Percentiles rank a stretch among this genome's conserved stretches.
These are phyloP conservation scores for Penaeus indicus DNA, from an alignment of 1,140 invertebrate genomes.

Conservation along the genomic window DNA sequence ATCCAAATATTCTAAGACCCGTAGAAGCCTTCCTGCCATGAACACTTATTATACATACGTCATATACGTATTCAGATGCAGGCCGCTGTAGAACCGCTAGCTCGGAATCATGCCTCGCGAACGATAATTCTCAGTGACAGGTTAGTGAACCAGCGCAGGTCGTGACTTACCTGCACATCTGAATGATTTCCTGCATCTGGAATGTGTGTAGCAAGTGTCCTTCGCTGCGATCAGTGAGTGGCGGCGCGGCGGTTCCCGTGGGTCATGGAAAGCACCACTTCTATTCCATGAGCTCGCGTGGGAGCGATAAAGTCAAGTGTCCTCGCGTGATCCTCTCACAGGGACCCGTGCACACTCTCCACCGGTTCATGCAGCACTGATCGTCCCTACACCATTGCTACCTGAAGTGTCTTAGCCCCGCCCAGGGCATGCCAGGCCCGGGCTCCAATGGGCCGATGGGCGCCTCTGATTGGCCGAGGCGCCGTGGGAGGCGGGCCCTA, in stretches of 20 bases:
- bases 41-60: no score
- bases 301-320: background rate
- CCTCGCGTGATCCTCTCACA: background rate
- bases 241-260: no score
- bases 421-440: constrained; percentile 24
- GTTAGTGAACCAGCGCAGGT: background rate
- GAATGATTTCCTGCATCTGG: constrained; percentile 28
- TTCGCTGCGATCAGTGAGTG: background rate
- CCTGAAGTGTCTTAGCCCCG: constrained; percentile 34
- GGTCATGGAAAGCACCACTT: background rate
- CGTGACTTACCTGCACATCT: constrained; percentile 21
- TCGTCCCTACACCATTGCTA: constrained; percentile 22
- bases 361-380: constrained; percentile 34
- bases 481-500: background rate
- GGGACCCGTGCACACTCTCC: constrained; percentile 21
- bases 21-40: no score
- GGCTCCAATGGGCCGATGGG: constrained; percentile 3
- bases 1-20: no score
- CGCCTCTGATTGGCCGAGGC: background rate
- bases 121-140: no score
- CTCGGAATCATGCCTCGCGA: no score
- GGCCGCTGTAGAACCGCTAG: no score
- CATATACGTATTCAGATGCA: no score
- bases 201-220: background rate
- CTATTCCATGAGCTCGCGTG: constrained; percentile 33